These are phyloP conservation scores for Turdus rufiventris DNA, from an alignment of 2,113 vertebrate species.

Conservation along the genomic window DNA sequence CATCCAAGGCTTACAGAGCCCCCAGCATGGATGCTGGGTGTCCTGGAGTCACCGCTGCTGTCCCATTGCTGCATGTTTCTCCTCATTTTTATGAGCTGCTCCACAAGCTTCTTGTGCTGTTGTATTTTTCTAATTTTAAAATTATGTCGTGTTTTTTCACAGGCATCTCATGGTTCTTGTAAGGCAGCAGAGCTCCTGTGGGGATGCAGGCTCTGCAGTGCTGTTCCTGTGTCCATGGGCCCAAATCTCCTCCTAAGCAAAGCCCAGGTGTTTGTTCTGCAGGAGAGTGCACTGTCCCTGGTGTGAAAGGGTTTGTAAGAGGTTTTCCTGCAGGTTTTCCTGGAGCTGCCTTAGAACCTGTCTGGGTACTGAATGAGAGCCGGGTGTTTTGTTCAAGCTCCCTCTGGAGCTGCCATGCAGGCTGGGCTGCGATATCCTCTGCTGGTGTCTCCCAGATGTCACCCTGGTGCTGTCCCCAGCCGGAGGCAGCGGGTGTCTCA, in stretches of 20 bases:
- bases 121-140: background rate
- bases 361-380: background rate
- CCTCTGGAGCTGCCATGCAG: background rate
- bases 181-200: background rate
- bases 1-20: background rate
- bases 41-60: background rate
- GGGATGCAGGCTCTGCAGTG: background rate
- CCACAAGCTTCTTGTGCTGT: background rate
- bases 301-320: background rate
- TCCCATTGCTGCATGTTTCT: background rate
- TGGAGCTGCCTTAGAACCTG: background rate
- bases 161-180: accelerated
- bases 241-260: background rate
- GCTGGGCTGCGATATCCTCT: background rate
- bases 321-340: background rate
- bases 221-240: accelerated
- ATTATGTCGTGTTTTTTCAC: background rate
- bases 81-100: background rate
- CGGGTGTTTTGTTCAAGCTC: accelerated
- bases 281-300: too few relatives aligned
- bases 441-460: background rate
- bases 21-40: background rate
- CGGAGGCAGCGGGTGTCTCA: accelerated
- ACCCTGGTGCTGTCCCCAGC: background rate
- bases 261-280: background rate